Evolutionary conservation across 35 echinoderm and acorn worm genomes (phyloP).

Genomic region (Lytechinus variegatus): DNA sequence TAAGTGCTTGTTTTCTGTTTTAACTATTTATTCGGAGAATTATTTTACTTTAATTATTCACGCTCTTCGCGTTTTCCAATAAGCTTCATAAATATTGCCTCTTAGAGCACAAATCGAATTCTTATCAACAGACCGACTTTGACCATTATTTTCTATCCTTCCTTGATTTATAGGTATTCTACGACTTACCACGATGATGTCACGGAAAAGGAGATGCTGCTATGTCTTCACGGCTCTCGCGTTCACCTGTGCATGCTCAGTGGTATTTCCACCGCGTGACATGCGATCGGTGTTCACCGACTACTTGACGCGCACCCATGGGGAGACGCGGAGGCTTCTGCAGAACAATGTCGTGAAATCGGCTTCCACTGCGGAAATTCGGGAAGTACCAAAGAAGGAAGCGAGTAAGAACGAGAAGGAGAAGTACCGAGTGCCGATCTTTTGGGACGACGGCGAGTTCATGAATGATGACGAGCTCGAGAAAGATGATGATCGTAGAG

Average conservation of each 20-base stretch:
- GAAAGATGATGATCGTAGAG: neutral
- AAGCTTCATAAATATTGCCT: too few relatives aligned
- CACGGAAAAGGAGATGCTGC: neutral
- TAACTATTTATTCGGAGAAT: too few relatives aligned
- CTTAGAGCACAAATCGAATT: too few relatives aligned
- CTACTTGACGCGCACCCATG: slow-evolving; percentile 1
- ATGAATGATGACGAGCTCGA: slow-evolving; percentile 27
- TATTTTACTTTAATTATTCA: too few relatives aligned
- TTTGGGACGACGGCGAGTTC: slow-evolving; percentile 49
- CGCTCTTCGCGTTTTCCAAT: too few relatives aligned
- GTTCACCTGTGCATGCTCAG: slow-evolving; percentile 5
- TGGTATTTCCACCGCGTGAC: neutral
- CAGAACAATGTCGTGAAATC: neutral
- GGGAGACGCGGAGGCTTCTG: slow-evolving; percentile 9
- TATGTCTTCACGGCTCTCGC: neutral
- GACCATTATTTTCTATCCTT: neutral
- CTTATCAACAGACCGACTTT: neutral
- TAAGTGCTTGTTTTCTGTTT: too few relatives aligned
- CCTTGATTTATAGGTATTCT: neutral
- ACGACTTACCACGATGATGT: neutral
- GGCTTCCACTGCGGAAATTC: neutral
- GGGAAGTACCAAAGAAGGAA: neutral
- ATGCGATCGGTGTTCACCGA: neutral
- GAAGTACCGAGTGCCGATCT: slow-evolving; percentile 39
- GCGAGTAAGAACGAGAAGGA: slow-evolving; percentile 12